phyloP scores from a whole-genome alignment of 2,797 vertebrate species.

The Hybognathus amarus region DNA sequence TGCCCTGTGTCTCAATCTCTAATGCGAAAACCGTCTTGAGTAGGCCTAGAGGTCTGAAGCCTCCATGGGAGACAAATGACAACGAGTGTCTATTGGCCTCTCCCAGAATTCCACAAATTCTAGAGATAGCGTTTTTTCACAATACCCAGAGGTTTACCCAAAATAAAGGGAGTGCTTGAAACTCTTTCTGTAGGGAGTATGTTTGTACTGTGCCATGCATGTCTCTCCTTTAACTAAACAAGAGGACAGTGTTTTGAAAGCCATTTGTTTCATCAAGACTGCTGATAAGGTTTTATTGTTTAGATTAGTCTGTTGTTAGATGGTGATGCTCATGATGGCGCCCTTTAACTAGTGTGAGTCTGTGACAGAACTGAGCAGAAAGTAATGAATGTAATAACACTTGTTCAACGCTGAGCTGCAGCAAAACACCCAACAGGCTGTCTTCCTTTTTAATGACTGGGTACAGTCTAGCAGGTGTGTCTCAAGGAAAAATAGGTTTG shows the following conservation, averaged over 20 bases:
- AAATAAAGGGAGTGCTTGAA: neutral
- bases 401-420: neutral
- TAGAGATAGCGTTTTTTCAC: conserved; percentile 7
- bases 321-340: neutral
- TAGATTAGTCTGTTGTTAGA: neutral
- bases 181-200: neutral
- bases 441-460: neutral
- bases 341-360: neutral
- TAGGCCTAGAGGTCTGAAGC: neutral
- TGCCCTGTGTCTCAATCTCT: no score
- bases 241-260: neutral
- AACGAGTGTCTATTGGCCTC: neutral
- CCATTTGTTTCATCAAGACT: neutral
- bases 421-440: neutral
- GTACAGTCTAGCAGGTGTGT: neutral
- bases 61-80: neutral
- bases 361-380: neutral
- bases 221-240: neutral
- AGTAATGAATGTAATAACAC: neutral
- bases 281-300: neutral
- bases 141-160: neutral
- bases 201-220: neutral
- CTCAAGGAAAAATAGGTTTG: neutral
- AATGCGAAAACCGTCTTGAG: neutral
- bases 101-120: conserved; percentile 29